A percentile compares a stretch with the other conserved stretches of the same genome.
These are phyloP conservation scores for Amblyjoppa fuscipennis DNA, from an alignment of 2,888 invertebrate genomes.

Conservation along the genomic window DNA sequence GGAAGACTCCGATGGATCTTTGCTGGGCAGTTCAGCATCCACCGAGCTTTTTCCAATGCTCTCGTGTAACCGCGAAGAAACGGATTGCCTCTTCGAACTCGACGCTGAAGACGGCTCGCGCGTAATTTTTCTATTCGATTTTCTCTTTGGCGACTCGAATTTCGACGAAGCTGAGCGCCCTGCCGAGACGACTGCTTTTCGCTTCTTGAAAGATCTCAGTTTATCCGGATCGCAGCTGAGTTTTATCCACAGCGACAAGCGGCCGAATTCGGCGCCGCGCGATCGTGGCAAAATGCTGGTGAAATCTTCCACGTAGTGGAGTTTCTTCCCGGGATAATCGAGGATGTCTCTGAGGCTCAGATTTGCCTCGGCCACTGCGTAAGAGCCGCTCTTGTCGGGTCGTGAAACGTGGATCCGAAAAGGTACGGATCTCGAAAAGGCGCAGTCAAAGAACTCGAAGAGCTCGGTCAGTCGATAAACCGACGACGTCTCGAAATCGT, in stretches of 20 bases:
- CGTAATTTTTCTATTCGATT: neutral
- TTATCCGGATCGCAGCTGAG: conserved; percentile 77
- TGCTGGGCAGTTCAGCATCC: neutral
- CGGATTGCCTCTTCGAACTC: neutral
- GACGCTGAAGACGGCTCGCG: neutral
- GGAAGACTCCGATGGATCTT: neutral
- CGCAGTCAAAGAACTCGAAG: conserved; percentile 74
- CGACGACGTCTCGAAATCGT: conserved; percentile 79
- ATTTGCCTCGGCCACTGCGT: conserved; percentile 74
- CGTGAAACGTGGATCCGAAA: conserved; percentile 75
- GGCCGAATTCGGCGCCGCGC: conserved; percentile 74
- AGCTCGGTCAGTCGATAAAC: conserved; percentile 77
- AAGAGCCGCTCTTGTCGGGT: conserved; percentile 57
- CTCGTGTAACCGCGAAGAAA: neutral
- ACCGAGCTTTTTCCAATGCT: neutral
- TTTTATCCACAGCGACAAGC: conserved; percentile 79
- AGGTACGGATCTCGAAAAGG: conserved; percentile 71
- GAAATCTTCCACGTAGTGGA: conserved; percentile 77
- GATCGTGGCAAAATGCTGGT: conserved; percentile 71
- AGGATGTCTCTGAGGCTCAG: conserved; percentile 78
- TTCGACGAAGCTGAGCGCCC: neutral
- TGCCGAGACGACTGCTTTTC: neutral
- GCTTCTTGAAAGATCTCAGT: conserved; percentile 74
- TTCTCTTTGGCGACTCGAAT: neutral
- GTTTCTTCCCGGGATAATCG: conserved; percentile 80